Conservation (phyloP, 1,140 invertebrate species). For the Drosophila bifasciata region DNA sequence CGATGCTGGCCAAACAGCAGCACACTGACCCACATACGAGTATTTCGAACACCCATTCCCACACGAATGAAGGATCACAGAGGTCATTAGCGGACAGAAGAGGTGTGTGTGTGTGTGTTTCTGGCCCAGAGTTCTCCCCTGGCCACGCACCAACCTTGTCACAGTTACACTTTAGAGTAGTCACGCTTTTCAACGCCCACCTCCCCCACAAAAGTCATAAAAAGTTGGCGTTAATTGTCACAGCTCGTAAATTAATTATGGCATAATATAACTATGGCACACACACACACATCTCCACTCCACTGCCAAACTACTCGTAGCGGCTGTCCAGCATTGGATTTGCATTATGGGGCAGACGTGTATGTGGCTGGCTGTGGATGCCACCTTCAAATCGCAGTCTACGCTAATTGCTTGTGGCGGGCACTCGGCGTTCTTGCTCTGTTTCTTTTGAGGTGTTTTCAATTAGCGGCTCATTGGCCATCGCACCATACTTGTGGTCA, state of each 20-base stretch:
- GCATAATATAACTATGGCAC: conserved; percentile 58
- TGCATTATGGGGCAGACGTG: conserved; percentile 21
- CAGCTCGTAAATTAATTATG: conserved; percentile 82
- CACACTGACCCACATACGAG: conserved; percentile 67
- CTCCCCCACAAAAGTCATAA: conserved; percentile 23
- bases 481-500: conserved; percentile 48
- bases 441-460: conserved; percentile 79
- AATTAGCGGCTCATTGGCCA: conserved; percentile 67
- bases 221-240: conserved; percentile 75
- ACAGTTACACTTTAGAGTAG: conserved; percentile 36
- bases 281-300: conserved; percentile 19
- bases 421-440: conserved; percentile 64
- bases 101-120: too few relatives aligned
- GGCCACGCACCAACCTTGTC: conserved; percentile 61
- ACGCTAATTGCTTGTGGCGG: conserved; percentile 72
- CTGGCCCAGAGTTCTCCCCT: conserved; percentile 14
- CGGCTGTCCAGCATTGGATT: conserved; percentile 27
- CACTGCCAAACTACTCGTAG: background rate
- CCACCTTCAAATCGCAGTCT: conserved; percentile 58
- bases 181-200: conserved; percentile 65
- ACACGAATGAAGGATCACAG: conserved; percentile 6
- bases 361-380: conserved; percentile 17
- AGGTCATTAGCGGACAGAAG: conserved; percentile 8
- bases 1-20: conserved; percentile 44
- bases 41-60: too few relatives aligned